Evolutionary conservation across 2,888 invertebrate species (phyloP), one percentile per base, ranked within the genome.

Genomic region (Xanthorhoe spadicearia): DNA sequence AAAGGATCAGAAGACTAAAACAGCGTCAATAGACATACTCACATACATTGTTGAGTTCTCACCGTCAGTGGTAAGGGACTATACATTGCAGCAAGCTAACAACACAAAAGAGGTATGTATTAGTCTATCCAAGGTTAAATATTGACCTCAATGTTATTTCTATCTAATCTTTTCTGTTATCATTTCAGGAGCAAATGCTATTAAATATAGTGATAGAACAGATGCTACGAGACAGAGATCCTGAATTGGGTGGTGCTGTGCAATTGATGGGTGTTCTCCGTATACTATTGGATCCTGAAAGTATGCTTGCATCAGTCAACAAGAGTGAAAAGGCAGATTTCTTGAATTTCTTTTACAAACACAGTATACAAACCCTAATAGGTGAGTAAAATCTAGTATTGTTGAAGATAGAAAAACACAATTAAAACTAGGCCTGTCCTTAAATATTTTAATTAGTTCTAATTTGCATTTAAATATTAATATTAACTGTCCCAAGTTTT

Each of bases 311-410:
- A 64, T 96, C 97, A 61, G 96, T 97, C 61, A 98, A 97, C 89
- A 98, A 98, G 92, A 97, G 98, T 64, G 99, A 99, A 93, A 99
- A 99, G 90, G 97, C 98, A 17, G 99, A 99, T 89, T 99, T 99
- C 89, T 95, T 99, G 63, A 97, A 97, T 89, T 98, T 99, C 90
- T 99, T 99, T 93, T 99, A 99, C 94, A 99, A 98, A 89, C 97
- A 98, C 92, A 98, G 98, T 94, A 98, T 99, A 94, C 97, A 98
- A 87, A 97, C 98, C 61, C 94, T 99, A 78, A 98, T 99, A 93
- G 96, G 97, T 97, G 93, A 92, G 94, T 86, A 48, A 56, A 13
- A 51, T 35, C 15, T 46, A 46, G 2, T 46, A 6, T 43, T 43
- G 1, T 43, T 13, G 13, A 43, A 2, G 13, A 43, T 13, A 13